Evolutionary conservation across 1,140 invertebrate genomes (phyloP).

Genomic region (Branchinecta lindahli): DNA sequence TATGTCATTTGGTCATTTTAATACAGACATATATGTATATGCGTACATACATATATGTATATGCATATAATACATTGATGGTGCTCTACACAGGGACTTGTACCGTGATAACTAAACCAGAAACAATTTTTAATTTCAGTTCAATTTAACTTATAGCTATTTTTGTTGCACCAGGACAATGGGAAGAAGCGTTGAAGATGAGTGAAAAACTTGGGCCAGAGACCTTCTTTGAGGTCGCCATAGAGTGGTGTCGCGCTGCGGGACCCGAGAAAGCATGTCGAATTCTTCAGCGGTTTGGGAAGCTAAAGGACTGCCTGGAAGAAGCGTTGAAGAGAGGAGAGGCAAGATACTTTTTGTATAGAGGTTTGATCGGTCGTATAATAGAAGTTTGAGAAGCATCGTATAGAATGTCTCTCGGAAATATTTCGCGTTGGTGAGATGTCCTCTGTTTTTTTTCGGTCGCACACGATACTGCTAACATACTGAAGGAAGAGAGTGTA

Average conservation of each 20-base stretch:
- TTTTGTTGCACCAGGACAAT: background rate
- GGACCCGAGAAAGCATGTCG: background rate
- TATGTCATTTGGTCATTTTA: background rate
- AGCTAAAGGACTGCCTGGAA: background rate
- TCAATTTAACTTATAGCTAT: too few species aligned
- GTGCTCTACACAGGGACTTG: too few species aligned
- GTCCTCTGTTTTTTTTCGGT: too few species aligned
- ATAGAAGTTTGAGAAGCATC: too few species aligned
- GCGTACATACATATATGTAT: constrained; percentile 9
- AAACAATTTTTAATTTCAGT: too few species aligned
- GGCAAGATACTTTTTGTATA: background rate
- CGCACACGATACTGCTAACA: too few species aligned
- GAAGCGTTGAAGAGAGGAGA: background rate
- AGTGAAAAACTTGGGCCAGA: constrained; percentile 5
- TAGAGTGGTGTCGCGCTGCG: background rate
- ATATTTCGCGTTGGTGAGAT: too few species aligned
- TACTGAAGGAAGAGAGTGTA: too few species aligned
- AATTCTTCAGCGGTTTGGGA: background rate
- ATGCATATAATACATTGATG: too few species aligned
- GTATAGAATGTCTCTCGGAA: too few species aligned
- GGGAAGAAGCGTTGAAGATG: constrained; percentile 1
- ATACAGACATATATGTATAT: constrained; percentile 3
- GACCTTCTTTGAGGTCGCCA: background rate
- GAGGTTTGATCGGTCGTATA: background rate
- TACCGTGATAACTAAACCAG: too few species aligned